phyloP scores from a whole-genome alignment of 2,888 invertebrate genomes.

The Erynnis tages region DNA sequence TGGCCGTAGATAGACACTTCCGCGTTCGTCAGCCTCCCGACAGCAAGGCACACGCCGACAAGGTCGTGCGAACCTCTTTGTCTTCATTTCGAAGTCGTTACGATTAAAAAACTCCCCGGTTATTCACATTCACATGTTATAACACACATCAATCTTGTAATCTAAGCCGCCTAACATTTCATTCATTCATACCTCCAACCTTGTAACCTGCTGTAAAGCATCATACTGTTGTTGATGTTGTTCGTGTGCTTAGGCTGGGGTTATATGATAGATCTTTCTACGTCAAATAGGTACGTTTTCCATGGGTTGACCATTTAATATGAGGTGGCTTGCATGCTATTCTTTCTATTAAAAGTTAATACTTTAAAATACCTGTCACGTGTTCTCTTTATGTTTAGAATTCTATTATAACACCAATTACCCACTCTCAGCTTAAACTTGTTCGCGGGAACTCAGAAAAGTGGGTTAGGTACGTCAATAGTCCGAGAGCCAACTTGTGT shows the following conservation, averaged over 20 bases:
- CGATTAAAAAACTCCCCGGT: slow-evolving; percentile 35
- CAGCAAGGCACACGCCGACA: slow-evolving; percentile 46
- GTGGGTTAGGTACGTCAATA: slow-evolving; percentile 21
- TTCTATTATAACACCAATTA: too few relatives aligned
- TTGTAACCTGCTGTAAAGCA: too few relatives aligned
- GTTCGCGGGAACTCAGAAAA: slow-evolving; percentile 9
- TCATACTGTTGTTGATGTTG: too few relatives aligned
- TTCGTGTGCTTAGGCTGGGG: too few relatives aligned
- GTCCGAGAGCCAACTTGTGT: slow-evolving; percentile 8
- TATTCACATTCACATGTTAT: slow-evolving; percentile 36
- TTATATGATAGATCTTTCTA: too few relatives aligned
- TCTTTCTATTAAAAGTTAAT: too few relatives aligned
- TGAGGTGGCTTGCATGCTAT: too few relatives aligned
- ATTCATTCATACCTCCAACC: too few relatives aligned
- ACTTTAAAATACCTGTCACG: too few relatives aligned
- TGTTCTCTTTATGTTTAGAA: too few relatives aligned
- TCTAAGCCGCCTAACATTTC: slow-evolving; percentile 16
- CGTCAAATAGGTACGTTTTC: too few relatives aligned
- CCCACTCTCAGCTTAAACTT: slow-evolving; percentile 3
- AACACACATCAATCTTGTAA: slow-evolving; percentile 12
- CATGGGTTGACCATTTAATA: too few relatives aligned
- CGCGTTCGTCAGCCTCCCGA: slow-evolving; percentile 43
- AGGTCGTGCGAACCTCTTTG: slow-evolving; percentile 77
- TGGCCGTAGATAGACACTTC: slow-evolving; percentile 54
- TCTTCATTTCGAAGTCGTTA: slow-evolving; percentile 56